Percentiles rank a stretch among this genome's conserved stretches.
Evolutionary conservation across 2,888 invertebrate species (phyloP).

Genomic region (Cephus pulcher): DNA sequence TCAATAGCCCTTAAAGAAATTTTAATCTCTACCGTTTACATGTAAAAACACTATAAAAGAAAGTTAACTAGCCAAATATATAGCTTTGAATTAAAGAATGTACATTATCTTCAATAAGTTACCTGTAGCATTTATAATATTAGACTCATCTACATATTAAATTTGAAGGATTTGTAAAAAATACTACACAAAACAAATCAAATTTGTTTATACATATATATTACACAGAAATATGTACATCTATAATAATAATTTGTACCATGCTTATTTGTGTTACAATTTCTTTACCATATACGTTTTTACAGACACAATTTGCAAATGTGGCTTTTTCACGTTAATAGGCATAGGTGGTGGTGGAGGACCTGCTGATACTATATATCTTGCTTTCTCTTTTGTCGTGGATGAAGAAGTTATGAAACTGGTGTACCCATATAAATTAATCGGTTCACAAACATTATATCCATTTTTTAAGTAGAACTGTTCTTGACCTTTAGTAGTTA

Average conservation of each 20-base stretch:
- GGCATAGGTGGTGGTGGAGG: slow-evolving; percentile 66
- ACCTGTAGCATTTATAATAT: not conserved
- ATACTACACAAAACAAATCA: not conserved
- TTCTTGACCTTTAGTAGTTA: slow-evolving; percentile 81
- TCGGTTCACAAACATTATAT: slow-evolving; percentile 76
- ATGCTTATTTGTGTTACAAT: slow-evolving; percentile 33
- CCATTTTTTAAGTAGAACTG: slow-evolving; percentile 81
- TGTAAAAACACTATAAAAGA: not conserved
- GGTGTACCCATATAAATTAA: slow-evolving; percentile 75
- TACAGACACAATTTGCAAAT: slow-evolving; percentile 40
- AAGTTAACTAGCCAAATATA: not conserved
- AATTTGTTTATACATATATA: not conserved
- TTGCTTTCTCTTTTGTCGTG: slow-evolving; percentile 8
- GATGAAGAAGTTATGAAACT: slow-evolving; percentile 36
- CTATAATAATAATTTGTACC: slow-evolving; percentile 19
- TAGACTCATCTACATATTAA: not conserved
- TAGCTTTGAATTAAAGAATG: not conserved
- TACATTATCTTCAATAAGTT: not conserved
- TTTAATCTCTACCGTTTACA: not conserved
- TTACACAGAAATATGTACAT: not conserved
- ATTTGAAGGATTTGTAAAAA: not conserved
- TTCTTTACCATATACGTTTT: slow-evolving; percentile 64
- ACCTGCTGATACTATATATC: slow-evolving; percentile 31
- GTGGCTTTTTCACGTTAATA: slow-evolving; percentile 38
- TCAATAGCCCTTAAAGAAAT: not conserved